Percentiles rank a stretch among this genome's conserved stretches.
Conservation (phyloP, 35 echinoderm and acorn worm species). For the Stichopus chloronotus region DNA sequence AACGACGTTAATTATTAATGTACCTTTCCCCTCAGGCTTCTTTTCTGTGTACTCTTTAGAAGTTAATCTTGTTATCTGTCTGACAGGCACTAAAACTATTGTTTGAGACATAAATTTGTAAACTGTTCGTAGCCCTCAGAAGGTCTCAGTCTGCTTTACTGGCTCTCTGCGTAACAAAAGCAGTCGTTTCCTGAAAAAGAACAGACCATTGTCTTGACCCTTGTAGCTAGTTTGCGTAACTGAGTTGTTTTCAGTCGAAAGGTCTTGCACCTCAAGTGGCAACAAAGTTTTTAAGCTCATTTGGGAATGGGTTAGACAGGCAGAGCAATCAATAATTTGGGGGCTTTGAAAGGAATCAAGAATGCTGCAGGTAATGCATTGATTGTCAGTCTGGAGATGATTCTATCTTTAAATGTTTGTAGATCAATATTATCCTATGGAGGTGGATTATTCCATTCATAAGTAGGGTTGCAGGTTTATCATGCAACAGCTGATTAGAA, state of each 20-base stretch:
- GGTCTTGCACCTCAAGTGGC: neutral
- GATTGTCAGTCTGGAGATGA: neutral
- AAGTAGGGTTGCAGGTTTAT: neutral
- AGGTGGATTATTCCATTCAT: neutral
- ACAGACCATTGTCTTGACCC: neutral
- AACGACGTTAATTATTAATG: neutral
- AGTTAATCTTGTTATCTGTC: neutral
- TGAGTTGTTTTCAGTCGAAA: neutral
- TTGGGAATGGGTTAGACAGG: constrained; percentile 27
- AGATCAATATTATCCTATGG: neutral
- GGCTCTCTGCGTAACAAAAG: neutral
- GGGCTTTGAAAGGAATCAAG: neutral
- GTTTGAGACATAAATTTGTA: neutral
- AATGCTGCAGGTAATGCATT: neutral
- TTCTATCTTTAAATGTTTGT: neutral
- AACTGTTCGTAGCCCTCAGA: neutral
- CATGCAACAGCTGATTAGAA: too few relatives aligned
- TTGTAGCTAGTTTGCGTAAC: constrained; percentile 29
- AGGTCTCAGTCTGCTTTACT: neutral
- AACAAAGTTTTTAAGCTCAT: neutral
- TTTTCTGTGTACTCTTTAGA: neutral
- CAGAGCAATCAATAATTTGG: constrained; percentile 10
- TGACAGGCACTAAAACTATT: neutral
- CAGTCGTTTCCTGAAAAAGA: neutral
- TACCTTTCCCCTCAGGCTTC: neutral